Percentiles rank a stretch among this genome's conserved stretches.
Evolutionary conservation across 2,797 vertebrate species (phyloP).

Genomic region (Arnoldichthys spilopterus): DNA sequence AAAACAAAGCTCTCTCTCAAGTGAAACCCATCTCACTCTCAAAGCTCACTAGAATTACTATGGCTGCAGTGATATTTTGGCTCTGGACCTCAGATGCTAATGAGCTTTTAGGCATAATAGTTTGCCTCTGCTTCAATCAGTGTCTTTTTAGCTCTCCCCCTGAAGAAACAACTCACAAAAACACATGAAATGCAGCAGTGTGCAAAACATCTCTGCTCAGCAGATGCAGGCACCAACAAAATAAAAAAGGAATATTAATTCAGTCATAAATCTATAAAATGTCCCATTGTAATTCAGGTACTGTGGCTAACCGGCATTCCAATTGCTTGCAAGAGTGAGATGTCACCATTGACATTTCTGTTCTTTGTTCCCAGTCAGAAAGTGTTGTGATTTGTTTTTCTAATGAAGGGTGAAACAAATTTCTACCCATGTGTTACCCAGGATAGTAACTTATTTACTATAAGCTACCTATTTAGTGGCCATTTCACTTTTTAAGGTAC

Average conservation of each 20-base stretch:
- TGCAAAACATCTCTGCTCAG: conserved; percentile 27
- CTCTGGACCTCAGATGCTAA: conserved; percentile 32
- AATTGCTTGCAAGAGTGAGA: conserved; percentile 29
- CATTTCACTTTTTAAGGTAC: not conserved
- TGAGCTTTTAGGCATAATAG: conserved; percentile 11
- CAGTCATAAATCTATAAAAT: conserved; percentile 35
- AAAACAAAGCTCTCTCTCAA: not conserved
- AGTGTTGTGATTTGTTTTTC: conserved; percentile 26
- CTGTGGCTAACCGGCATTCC: not conserved
- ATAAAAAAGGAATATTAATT: conserved; percentile 32
- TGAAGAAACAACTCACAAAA: not conserved
- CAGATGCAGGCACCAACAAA: not conserved
- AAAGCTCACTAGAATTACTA: not conserved
- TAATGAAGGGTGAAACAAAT: conserved; percentile 30
- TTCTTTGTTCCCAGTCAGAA: conserved; percentile 26
- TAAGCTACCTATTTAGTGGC: no score
- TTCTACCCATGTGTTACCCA: conserved; percentile 5
- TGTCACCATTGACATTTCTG: conserved; percentile 41
- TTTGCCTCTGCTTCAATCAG: conserved; percentile 2
- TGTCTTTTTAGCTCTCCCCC: conserved; percentile 1
- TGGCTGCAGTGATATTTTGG: conserved; percentile 11
- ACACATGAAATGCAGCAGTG: conserved; percentile 8
- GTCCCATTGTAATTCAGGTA: conserved; percentile 30
- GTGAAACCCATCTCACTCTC: conserved; percentile 20
- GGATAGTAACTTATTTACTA: no score